Conservation (phyloP, 1,140 invertebrate genomes). For the Drosophila insularis region DNA sequence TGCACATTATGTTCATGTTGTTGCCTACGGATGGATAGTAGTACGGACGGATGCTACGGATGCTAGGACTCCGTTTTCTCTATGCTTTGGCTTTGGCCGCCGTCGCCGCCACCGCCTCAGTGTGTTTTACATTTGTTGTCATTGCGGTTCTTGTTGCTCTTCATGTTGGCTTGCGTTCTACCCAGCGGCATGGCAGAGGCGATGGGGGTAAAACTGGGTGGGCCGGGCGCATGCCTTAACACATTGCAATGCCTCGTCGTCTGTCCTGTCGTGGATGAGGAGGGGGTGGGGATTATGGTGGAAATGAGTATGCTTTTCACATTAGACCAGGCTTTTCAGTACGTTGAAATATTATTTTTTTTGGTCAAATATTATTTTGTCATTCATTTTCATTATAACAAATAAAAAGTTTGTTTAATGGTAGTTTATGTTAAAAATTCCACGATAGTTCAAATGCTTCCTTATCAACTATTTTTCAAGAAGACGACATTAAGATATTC, state of each 20-base stretch:
- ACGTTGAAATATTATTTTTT: neutral
- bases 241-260: conserved; percentile 40
- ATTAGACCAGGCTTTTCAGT: neutral
- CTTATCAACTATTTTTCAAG: too few species aligned
- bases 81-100: conserved; percentile 34
- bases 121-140: conserved; percentile 68
- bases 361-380: too few species aligned
- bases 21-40: neutral
- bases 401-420: too few species aligned
- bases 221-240: conserved; percentile 45
- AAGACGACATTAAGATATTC: neutral
- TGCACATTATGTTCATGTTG: conserved; percentile 66
- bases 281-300: neutral
- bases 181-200: neutral
- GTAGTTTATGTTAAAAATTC: too few species aligned
- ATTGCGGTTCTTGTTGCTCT: conserved; percentile 70
- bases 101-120: conserved; percentile 12
- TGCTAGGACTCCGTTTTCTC: conserved; percentile 67
- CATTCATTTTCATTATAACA: too few species aligned
- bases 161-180: conserved; percentile 48
- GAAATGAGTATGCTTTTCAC: neutral
- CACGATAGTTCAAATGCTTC: too few species aligned
- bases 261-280: conserved; percentile 8
- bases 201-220: neutral
- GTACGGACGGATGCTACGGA: conserved; percentile 43